These are phyloP conservation scores for Metopia argyrocephala DNA, from an alignment of 2,888 invertebrate genomes.

Conservation along the genomic window DNA sequence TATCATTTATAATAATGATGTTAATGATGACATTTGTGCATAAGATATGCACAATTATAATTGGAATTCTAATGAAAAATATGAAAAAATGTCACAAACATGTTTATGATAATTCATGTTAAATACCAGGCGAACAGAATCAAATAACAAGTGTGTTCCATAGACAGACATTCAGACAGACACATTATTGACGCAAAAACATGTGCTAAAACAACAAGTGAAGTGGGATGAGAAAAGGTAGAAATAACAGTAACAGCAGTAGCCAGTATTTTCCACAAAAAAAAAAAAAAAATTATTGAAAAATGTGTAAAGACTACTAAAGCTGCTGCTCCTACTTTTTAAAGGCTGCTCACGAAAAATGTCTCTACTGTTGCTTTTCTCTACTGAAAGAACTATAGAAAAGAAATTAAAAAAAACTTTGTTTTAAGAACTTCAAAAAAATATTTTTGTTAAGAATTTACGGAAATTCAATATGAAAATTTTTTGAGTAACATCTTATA, in stretches of 20 bases:
- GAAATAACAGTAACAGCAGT: conserved; percentile 54
- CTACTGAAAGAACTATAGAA: too few species aligned
- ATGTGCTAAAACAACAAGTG: conserved; percentile 8
- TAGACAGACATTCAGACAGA: background rate
- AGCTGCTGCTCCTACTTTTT: background rate
- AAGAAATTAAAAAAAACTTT: too few species aligned
- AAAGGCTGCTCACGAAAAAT: conserved; percentile 19
- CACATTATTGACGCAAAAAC: background rate
- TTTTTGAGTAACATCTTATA: too few species aligned
- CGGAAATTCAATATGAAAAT: too few species aligned
- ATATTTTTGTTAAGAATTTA: too few species aligned
- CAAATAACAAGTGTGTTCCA: conserved; percentile 25
- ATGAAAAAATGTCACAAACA: conserved; percentile 59
- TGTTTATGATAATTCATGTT: conserved; percentile 68
- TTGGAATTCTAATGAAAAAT: background rate
- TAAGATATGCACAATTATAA: background rate
- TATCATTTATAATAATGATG: too few species aligned
- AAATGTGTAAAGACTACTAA: conserved; percentile 7
- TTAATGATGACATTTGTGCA: background rate
- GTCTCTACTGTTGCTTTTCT: too few species aligned
- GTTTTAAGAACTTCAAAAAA: too few species aligned
- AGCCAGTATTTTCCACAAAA: conserved; percentile 38
- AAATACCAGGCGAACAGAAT: conserved; percentile 64
- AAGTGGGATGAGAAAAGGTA: conserved; percentile 8
- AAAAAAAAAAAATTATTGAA: background rate